These are phyloP conservation scores for Notiomystis cincta DNA, from an alignment of 2,113 vertebrate genomes.

Conservation along the genomic window DNA sequence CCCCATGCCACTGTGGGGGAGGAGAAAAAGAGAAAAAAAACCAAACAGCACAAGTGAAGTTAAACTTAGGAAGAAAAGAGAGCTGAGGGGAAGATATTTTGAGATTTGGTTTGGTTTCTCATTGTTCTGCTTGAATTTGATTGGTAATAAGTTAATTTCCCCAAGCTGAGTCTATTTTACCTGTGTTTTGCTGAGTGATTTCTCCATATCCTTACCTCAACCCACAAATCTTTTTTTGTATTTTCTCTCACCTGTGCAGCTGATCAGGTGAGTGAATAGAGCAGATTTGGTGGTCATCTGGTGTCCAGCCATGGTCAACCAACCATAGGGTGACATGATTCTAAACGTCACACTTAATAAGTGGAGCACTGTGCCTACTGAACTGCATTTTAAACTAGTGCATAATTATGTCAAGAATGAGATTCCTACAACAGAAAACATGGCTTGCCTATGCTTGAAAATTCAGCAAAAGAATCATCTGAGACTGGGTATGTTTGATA, in stretches of 20 bases:
- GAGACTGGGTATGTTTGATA: background rate
- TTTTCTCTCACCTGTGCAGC: background rate
- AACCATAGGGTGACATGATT: background rate
- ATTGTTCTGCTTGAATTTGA: background rate
- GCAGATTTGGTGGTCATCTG: background rate
- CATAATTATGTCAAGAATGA: background rate
- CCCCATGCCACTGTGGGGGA: accelerated
- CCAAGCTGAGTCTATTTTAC: background rate
- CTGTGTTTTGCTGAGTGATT: background rate
- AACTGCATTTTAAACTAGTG: background rate
- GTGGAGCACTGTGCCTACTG: background rate
- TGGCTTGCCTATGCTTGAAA: background rate
- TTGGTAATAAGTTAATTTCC: background rate
- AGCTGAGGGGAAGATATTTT: background rate
- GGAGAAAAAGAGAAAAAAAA: no score
- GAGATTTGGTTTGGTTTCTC: background rate
- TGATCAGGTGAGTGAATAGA: background rate
- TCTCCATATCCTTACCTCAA: background rate
- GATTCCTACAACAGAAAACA: background rate
- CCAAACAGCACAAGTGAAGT: background rate
- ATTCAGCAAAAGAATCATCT: background rate
- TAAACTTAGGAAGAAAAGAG: background rate
- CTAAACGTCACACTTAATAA: background rate
- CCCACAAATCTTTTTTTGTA: background rate
- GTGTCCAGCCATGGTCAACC: background rate